Evolutionary conservation across 64 coral and sea anemone species (phyloP).

Genomic region (Pachyseris speciosa): DNA sequence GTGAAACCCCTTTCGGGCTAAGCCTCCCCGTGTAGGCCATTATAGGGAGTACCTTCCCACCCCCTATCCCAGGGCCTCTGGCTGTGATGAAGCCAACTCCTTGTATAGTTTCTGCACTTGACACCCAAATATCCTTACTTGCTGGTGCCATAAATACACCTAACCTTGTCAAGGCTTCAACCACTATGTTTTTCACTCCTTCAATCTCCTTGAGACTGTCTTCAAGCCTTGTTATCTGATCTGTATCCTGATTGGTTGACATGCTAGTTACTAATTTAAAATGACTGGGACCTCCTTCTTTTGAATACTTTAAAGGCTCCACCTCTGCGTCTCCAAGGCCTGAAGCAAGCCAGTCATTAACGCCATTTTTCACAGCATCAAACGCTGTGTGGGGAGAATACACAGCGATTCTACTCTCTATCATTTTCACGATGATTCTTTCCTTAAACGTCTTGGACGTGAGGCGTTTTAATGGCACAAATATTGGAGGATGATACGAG

Average conservation of each 20-base stretch:
- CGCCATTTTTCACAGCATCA: conserved; percentile 93
- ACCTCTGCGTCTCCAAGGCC: conserved; percentile 75
- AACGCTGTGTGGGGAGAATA: conserved; percentile 98
- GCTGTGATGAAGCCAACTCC: too few species aligned
- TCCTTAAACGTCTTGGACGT: conserved; percentile 83
- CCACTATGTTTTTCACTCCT: background rate
- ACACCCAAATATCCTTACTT: background rate
- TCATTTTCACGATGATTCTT: conserved; percentile 90
- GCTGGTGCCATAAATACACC: background rate
- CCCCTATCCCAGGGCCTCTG: too few species aligned
- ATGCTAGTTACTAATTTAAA: conserved; percentile 17
- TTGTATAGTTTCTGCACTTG: too few species aligned
- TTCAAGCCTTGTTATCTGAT: background rate
- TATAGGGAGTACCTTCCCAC: too few species aligned
- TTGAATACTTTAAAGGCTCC: conserved; percentile 48
- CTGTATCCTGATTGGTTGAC: conserved; percentile 9
- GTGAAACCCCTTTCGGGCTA: too few species aligned
- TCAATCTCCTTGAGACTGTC: background rate
- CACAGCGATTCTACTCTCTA: conserved; percentile 88
- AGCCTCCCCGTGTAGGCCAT: too few species aligned
- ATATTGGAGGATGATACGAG: conserved; percentile 98
- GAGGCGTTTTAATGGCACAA: conserved; percentile 84
- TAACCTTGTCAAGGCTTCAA: background rate
- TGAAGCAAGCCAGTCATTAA: conserved; percentile 97
- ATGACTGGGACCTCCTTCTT: background rate